phyloP scores from a whole-genome alignment of 2,113 vertebrate genomes.

The Centropus unirufus region DNA sequence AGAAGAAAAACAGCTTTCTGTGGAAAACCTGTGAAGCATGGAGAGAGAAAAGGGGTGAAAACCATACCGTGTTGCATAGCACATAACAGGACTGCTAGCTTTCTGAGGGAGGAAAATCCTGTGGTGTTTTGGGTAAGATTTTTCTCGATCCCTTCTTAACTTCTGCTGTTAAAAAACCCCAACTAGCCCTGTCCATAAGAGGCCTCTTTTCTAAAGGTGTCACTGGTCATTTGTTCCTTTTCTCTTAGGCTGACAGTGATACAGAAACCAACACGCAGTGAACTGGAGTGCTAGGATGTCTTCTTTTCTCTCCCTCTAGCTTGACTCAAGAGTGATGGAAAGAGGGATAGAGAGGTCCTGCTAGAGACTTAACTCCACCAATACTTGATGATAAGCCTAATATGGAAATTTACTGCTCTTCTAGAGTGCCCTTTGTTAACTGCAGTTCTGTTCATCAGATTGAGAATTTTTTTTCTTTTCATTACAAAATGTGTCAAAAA shows the following conservation, averaged over 20 bases:
- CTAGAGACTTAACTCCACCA: not conserved
- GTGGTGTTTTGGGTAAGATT: too few relatives aligned
- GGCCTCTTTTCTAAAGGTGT: not conserved
- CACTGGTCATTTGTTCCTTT: not conserved
- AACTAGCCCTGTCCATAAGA: not conserved
- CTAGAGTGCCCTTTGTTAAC: not conserved
- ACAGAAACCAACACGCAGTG: not conserved
- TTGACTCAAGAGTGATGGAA: not conserved
- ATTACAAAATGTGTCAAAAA: not conserved
- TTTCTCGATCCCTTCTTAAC: accelerated
- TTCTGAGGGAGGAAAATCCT: not conserved
- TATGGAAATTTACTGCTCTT: not conserved
- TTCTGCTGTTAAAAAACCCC: not conserved
- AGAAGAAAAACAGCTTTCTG: not conserved
- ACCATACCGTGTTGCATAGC: not conserved
- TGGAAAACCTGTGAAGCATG: not conserved
- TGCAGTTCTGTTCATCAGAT: not conserved
- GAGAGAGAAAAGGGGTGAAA: not conserved
- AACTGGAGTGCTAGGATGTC: not conserved
- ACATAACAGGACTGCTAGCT: not conserved
- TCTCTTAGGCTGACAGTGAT: not conserved
- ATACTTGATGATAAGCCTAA: not conserved
- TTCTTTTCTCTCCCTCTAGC: not conserved
- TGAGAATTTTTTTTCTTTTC: not conserved
- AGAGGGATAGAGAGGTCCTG: not conserved